Percentiles rank a stretch among this genome's conserved stretches.
Conservation (phyloP, 2,888 invertebrate genomes). For the Liodrosophila aerea region DNA sequence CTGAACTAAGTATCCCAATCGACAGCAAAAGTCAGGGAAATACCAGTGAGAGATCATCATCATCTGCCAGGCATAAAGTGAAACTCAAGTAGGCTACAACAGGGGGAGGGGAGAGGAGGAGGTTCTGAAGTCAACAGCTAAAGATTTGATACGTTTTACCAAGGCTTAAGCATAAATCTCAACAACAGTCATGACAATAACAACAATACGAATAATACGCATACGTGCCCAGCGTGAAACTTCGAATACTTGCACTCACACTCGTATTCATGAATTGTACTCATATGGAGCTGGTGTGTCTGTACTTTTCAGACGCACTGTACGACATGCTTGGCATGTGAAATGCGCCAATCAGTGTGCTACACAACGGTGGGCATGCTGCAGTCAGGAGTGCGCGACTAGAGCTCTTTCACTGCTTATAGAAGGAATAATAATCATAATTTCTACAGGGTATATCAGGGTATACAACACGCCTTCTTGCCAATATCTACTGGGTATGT, state of each 20-base stretch:
- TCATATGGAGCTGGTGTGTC: background rate
- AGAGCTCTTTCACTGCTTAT: too few relatives aligned
- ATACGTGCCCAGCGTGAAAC: slow-evolving; percentile 8
- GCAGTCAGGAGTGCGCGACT: too few relatives aligned
- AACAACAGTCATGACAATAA: slow-evolving; percentile 8
- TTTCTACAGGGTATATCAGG: too few relatives aligned
- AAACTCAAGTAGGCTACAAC: background rate
- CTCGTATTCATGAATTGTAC: slow-evolving; percentile 21
- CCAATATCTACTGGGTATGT: too few relatives aligned
- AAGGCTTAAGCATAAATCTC: slow-evolving; percentile 37
- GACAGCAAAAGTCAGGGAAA: slow-evolving; percentile 13
- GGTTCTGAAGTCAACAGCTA: slow-evolving; percentile 31
- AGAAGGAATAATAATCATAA: too few relatives aligned
- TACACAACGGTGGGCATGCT: background rate
- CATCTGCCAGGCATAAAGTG: slow-evolving; percentile 20
- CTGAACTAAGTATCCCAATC: background rate
- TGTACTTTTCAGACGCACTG: slow-evolving; percentile 7
- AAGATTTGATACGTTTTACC: slow-evolving; percentile 44
- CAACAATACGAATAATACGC: slow-evolving; percentile 1
- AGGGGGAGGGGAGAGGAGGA: slow-evolving; percentile 1
- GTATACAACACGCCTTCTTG: too few relatives aligned
- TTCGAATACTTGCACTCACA: slow-evolving; percentile 4
- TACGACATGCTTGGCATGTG: slow-evolving; percentile 33
- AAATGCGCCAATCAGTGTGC: slow-evolving; percentile 9
- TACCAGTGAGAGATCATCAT: slow-evolving; percentile 17